Conservation (phyloP, 2,113 vertebrate species). For the Varanus salvator region DNA sequence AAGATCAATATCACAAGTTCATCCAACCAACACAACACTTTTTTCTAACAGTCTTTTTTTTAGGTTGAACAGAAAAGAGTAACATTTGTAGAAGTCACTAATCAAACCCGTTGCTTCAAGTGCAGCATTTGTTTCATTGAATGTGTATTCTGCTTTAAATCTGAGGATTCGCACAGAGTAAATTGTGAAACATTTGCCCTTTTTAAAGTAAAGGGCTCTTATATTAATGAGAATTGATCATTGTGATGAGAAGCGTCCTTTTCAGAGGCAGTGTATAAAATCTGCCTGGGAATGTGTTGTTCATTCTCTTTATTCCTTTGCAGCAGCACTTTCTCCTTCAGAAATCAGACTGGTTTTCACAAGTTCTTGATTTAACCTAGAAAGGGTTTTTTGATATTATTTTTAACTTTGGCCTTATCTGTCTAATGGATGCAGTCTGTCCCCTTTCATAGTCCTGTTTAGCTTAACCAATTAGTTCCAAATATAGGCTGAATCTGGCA, state of each 20-base stretch:
- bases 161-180: not conserved
- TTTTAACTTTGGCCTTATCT: not conserved
- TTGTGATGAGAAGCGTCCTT: not conserved
- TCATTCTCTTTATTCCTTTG: not conserved
- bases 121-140: not conserved
- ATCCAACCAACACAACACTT: not conserved
- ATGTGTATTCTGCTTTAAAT: not conserved
- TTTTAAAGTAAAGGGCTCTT: not conserved
- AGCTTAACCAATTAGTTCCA: conserved; percentile 29
- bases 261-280: not conserved
- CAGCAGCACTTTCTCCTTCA: not conserved
- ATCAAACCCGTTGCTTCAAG: not conserved
- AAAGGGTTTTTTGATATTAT: not conserved
- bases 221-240: not conserved
- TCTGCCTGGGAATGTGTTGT: not conserved
- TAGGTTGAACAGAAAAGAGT: not conserved
- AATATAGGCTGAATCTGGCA: conserved; percentile 29
- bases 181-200: not conserved
- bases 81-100: not conserved
- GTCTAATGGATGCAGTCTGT: not conserved
- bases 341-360: conserved; percentile 8
- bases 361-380: conserved; percentile 27
- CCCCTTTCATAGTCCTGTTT: not conserved
- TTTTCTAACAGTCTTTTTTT: not conserved
- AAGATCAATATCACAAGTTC: too few species aligned